These are phyloP conservation scores for Champsocephalus esox DNA, from an alignment of 2,797 vertebrate species.

Conservation along the genomic window DNA sequence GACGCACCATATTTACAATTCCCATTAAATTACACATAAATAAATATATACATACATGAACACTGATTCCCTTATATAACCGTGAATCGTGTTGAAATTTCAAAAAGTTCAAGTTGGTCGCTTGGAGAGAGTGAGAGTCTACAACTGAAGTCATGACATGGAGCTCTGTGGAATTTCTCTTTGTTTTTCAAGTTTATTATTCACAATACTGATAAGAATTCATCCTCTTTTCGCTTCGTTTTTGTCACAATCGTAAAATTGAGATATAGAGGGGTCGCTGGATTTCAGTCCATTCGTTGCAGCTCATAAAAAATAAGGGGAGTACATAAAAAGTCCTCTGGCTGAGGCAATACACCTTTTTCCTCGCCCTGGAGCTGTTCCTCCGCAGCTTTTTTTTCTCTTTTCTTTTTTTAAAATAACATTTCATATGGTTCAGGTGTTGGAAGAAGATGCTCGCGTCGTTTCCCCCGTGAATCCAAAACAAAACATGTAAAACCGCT, in stretches of 20 bases:
- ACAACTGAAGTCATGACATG: conserved; percentile 95
- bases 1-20: conserved; percentile 99
- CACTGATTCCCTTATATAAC: conserved; percentile 99
- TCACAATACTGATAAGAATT: conserved; percentile 99
- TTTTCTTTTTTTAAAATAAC: conserved; percentile 61
- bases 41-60: conserved; percentile 99
- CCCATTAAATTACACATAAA: conserved; percentile 99
- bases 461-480: conserved; percentile 80
- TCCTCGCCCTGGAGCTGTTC: conserved; percentile 83
- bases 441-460: conserved; percentile 68
- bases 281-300: conserved; percentile 91
- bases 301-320: conserved; percentile 86
- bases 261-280: conserved; percentile 89
- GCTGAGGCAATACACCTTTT: conserved; percentile 75
- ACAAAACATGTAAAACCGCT: conserved; percentile 80
- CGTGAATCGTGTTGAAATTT: conserved; percentile 94
- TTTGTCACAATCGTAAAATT: conserved; percentile 91
- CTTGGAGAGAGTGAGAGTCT: conserved; percentile 88
- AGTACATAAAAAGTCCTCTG: conserved; percentile 82
- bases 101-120: conserved; percentile 95
- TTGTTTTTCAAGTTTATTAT: conserved; percentile 97
- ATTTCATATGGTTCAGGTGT: conserved; percentile 65
- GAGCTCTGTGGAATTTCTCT: conserved; percentile 90
- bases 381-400: conserved; percentile 70
- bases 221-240: conserved; percentile 90